Evolutionary conservation across 2,113 vertebrate genomes (phyloP), one percentile per base, ranked within the genome.

Genomic region (Sinocyclocheilus maitianheensis): DNA sequence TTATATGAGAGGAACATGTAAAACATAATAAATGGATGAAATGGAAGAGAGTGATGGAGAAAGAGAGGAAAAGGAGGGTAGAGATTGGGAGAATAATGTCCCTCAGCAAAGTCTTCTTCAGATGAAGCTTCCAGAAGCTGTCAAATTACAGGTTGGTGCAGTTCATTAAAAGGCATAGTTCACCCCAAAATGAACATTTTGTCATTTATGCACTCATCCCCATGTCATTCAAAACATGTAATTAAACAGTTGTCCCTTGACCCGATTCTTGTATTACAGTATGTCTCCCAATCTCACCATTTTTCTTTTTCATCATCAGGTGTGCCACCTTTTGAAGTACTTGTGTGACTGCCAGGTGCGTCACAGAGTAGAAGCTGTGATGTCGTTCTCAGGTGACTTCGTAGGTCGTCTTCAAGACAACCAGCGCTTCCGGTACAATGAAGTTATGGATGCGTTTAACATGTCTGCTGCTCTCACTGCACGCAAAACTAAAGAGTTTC

Each of bases 391-490:
- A 11, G 96, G 97, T 91, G 94, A 86, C 81, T 98, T 97, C 60
- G 98, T 98, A 37, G 95, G 94, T 80, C 96, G 95, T 90, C 92
- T 99, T 40, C 98, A 99, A 88, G 96, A 96, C 22, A 97, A 99
- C 93, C 98, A 99, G 90, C 97, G 95, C 81, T 97, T 95, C 89
- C 97, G 97, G 30, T 99, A 99, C 91, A 95, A 96, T 53, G 96
- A 99, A 88, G 96, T 99, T 78, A 99, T 99, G 97, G 95, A 96
- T 92, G 98, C 98, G 3, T 93, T 99, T 84, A 97, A 99, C 93
- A 99, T 99, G 98, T 99, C 98, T 43, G 98, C 97, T 0, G 97
- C 97, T 12, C 92, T 99, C 67, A 99, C 98, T 0, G 98, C 98
- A 86, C 96, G 96, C 89, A 99, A 97, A 89, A 98, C 97, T 26